phyloP scores from a whole-genome alignment of 2,888 invertebrate genomes.

The Ectobius pallidus region DNA sequence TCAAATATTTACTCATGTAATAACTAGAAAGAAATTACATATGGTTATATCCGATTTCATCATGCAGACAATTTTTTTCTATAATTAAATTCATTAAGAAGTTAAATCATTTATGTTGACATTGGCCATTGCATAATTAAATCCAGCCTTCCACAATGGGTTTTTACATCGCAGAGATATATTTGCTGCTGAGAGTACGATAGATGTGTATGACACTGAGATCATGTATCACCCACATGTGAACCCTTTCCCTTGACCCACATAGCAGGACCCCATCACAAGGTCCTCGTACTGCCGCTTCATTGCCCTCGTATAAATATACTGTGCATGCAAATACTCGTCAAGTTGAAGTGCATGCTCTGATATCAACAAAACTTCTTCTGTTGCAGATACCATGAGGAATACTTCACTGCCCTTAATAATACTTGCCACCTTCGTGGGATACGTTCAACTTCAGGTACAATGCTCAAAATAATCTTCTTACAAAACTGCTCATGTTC shows the following conservation, averaged over 20 bases:
- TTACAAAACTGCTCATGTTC: too few species aligned
- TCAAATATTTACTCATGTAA: too few species aligned
- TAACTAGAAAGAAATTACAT: too few species aligned
- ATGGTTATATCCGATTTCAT: too few species aligned
- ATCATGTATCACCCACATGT: constrained; percentile 19
- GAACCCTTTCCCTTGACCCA: constrained; percentile 36
- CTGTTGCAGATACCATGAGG: background rate
- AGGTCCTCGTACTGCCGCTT: background rate
- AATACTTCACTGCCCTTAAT: background rate
- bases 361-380: background rate
- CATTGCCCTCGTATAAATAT: background rate
- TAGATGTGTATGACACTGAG: background rate
- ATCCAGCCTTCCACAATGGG: background rate
- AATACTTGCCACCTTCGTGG: background rate
- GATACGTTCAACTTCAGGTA: background rate
- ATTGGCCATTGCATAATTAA: too few species aligned
- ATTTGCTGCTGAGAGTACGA: too few species aligned
- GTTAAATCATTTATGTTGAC: too few species aligned
- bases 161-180: background rate
- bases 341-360: background rate
- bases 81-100: too few species aligned
- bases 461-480: too few species aligned
- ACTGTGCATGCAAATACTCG: background rate
- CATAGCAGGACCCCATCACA: background rate
- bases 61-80: too few species aligned